These are phyloP conservation scores for Ernsta delagoae DNA, from an alignment of 2,888 invertebrate genomes.

Conservation along the genomic window DNA sequence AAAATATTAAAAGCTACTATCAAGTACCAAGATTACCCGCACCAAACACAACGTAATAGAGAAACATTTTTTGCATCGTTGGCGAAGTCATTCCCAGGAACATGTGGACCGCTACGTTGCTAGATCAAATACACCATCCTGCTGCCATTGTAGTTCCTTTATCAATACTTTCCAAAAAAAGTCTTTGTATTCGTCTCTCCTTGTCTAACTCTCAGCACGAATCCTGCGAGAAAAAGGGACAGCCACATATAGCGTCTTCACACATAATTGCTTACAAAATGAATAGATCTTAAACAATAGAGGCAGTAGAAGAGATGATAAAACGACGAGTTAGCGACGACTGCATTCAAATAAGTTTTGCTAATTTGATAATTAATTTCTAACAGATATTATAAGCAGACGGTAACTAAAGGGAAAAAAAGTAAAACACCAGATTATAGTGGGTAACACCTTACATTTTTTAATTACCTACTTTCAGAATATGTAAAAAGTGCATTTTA, in stretches of 20 bases:
- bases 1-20: background rate
- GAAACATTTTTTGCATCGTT: slow-evolving; percentile 79
- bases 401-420: too few species aligned
- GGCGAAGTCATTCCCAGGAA: slow-evolving; percentile 80
- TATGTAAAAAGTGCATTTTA: too few species aligned
- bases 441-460: too few species aligned
- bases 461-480: too few species aligned
- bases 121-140: slow-evolving; percentile 84
- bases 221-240: slow-evolving; percentile 51
- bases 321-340: slow-evolving; percentile 51
- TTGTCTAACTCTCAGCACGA: slow-evolving; percentile 52
- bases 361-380: slow-evolving; percentile 37
- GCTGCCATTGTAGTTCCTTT: slow-evolving; percentile 79
- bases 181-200: slow-evolving; percentile 59
- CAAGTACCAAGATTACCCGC: slow-evolving; percentile 57
- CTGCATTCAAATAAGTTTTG: slow-evolving; percentile 45
- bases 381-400: too few species aligned
- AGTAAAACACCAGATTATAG: too few species aligned
- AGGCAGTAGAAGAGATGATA: slow-evolving; percentile 54
- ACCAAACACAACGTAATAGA: slow-evolving; percentile 54
- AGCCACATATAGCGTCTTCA: slow-evolving; percentile 55
- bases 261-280: slow-evolving; percentile 73
- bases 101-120: slow-evolving; percentile 83
- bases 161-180: slow-evolving; percentile 74
- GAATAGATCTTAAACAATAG: slow-evolving; percentile 75